phyloP scores from a whole-genome alignment of 2,888 invertebrate genomes.

The Drosophila suboccidentalis region DNA sequence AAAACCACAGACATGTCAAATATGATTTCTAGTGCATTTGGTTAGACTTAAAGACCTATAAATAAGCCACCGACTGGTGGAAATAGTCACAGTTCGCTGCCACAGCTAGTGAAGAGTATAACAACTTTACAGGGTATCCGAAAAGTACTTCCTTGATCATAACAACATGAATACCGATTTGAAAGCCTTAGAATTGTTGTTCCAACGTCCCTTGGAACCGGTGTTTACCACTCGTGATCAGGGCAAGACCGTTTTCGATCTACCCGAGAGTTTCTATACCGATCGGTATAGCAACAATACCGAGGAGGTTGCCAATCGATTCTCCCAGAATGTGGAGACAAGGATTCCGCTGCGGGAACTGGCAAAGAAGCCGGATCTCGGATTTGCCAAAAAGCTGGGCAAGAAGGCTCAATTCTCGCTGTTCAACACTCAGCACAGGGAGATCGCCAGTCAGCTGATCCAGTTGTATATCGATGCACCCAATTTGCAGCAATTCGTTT shows the following conservation, averaged over 20 bases:
- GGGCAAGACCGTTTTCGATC: conserved; percentile 82
- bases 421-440: conserved; percentile 90
- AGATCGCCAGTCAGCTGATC: conserved; percentile 90
- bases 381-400: conserved; percentile 74
- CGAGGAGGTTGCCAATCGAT: conserved; percentile 79
- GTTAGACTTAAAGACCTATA: conserved; percentile 31
- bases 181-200: conserved; percentile 81
- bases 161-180: conserved; percentile 69
- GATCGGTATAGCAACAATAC: conserved; percentile 78
- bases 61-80: conserved; percentile 8
- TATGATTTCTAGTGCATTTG: conserved; percentile 1
- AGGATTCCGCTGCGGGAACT: conserved; percentile 83
- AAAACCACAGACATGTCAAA: conserved; percentile 23
- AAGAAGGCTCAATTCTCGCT: conserved; percentile 88
- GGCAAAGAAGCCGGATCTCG: conserved; percentile 76
- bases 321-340: conserved; percentile 78
- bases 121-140: conserved; percentile 12
- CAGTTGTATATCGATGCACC: conserved; percentile 89
- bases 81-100: conserved; percentile 33
- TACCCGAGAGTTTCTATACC: conserved; percentile 83
- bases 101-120: conserved; percentile 27
- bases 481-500: conserved; percentile 88
- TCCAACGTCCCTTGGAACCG: conserved; percentile 84
- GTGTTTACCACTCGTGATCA: conserved; percentile 82
- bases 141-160: background rate